These are phyloP conservation scores for Pterois miles DNA, from an alignment of 2,797 vertebrate genomes.

Conservation along the genomic window DNA sequence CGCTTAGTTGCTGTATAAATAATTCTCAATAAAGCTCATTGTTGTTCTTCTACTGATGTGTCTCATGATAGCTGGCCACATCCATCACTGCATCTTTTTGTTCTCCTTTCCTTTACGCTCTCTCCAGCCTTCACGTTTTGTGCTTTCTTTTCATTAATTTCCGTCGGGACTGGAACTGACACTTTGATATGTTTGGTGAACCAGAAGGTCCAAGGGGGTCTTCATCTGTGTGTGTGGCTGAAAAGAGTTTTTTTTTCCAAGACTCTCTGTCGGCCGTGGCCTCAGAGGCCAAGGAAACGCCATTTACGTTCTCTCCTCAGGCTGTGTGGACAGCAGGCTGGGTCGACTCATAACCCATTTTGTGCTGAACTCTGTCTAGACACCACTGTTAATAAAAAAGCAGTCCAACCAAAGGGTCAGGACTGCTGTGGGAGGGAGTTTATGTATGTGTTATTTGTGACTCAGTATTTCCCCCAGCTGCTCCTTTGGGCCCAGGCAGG, in stretches of 20 bases:
- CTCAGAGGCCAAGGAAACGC: background rate
- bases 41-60: background rate
- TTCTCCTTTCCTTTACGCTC: background rate
- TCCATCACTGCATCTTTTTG: background rate
- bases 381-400: conserved; percentile 29
- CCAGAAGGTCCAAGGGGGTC: background rate
- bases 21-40: background rate
- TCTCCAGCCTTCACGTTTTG: background rate
- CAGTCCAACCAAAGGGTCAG: conserved; percentile 7
- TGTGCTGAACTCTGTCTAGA: conserved; percentile 52
- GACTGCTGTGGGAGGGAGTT: conserved; percentile 15
- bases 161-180: background rate
- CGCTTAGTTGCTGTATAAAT: background rate
- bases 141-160: conserved; percentile 18
- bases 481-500: conserved; percentile 52
- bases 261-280: background rate
- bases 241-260: background rate
- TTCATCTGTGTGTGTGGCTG: background rate
- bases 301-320: conserved; percentile 13
- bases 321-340: conserved; percentile 31
- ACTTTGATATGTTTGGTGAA: conserved; percentile 20
- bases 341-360: background rate
- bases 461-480: conserved; percentile 66
- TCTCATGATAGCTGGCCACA: background rate
- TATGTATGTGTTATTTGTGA: conserved; percentile 33